Base-by-base conservation (phyloP, 2,797 vertebrate species). In the Babyrousa celebensis region DNA sequence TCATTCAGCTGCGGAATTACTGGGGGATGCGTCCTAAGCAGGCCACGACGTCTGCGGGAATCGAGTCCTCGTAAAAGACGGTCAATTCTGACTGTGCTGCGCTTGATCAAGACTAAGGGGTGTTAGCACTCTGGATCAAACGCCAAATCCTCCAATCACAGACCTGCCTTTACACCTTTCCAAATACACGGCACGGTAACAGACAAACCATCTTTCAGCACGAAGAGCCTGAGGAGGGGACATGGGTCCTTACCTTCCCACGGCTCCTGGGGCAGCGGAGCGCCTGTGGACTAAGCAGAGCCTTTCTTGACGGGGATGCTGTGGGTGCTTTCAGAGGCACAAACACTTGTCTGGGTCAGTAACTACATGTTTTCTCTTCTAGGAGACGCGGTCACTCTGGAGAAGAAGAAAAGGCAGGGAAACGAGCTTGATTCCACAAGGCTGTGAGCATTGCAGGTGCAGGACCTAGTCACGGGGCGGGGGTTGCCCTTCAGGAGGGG, bases 341-440 rank as follows among this genome's bases (percentile, higher is more conserved):
- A 56, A 58, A 78, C 58, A 43, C 92, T 65, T 20, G 89, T 54
- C 0, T 54, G 75, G 89, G 77, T n/a, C 84, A 25, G 43, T 23
- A 88, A 85, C 98, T 98, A 98, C 98, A 98, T 98, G 58, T 92
- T 48, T 29, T 60, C 29, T 96, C 92, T 70, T 89, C 62, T 21
- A 43, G 17, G 80, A 65, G 97, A 68, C 36, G 68, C 23, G n/a
- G 89, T 84, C 91, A 74, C 89, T 88, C 96, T 98, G 85, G 91
- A 85, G 60, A 91, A 92, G 67, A 96, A 96, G 0, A 80, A 63
- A 91, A 75, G 82, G 27, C 79, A 77, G 80, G 77, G n/a, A 23
- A 32, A 40, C 89, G 52, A 95, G 58, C 67, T 32, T 67, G 36
- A 48, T 2, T 6, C n/a, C 65, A 27, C 1, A 36, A 56, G 6